A percentile compares a stretch with the other conserved stretches of the same genome.
Conservation (phyloP, 2,113 vertebrate species). For the Muntiacus reevesi region DNA sequence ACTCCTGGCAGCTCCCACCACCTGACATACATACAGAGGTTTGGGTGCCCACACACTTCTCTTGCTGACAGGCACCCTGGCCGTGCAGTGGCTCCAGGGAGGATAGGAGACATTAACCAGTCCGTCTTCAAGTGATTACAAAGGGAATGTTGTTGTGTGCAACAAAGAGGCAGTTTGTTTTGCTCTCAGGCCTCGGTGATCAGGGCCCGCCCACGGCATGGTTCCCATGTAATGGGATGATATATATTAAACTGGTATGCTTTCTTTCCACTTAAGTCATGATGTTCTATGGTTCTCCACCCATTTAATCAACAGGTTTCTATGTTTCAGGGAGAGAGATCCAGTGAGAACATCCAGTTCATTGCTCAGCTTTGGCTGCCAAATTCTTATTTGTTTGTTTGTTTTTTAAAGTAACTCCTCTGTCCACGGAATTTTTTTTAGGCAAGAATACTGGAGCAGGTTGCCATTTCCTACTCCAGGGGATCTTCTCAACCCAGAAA, state of each 20-base stretch:
- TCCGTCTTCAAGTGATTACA: not conserved
- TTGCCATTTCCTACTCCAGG: not conserved
- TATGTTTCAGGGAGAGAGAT: not conserved
- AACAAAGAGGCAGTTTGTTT: not conserved
- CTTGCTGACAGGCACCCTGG: not conserved
- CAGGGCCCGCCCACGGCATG: not conserved
- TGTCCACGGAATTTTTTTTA: not conserved
- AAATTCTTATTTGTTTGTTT: not conserved
- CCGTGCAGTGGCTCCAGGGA: not conserved
- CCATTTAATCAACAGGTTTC: constrained; percentile 7
- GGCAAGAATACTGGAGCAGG: not conserved
- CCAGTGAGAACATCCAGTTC: not conserved
- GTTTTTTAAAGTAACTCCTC: not conserved
- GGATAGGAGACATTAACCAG: not conserved
- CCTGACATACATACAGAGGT: not conserved
- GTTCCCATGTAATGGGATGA: not conserved
- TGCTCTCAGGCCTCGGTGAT: not conserved
- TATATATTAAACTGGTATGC: not conserved
- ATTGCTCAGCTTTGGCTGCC: not conserved
- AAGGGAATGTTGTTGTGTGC: not conserved
- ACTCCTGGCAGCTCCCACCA: not conserved
- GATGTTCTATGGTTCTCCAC: not conserved
- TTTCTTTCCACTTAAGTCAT: constrained; percentile 33
- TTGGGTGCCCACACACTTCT: not conserved
- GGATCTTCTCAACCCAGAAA: not conserved